phyloP scores from a whole-genome alignment of 2,888 invertebrate genomes.

The Drosophila hamatofila region DNA sequence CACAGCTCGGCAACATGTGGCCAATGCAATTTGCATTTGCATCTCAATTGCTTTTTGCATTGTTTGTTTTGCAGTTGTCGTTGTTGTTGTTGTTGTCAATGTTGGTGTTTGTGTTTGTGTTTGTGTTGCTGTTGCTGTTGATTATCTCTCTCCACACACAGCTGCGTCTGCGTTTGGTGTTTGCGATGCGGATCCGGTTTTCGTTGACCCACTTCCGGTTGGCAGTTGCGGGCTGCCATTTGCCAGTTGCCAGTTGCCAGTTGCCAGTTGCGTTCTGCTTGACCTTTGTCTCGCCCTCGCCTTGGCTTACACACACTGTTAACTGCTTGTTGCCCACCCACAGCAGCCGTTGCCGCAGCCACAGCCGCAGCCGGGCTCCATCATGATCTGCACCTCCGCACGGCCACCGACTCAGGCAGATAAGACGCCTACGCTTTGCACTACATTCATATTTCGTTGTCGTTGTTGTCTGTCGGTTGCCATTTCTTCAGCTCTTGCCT shows the following conservation, averaged over 20 bases:
- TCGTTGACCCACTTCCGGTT: constrained; percentile 83
- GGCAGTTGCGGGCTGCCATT: constrained; percentile 52
- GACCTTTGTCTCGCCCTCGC: constrained; percentile 72
- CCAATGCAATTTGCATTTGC: constrained; percentile 79
- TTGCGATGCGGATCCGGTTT: constrained; percentile 78
- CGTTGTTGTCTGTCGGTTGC: constrained; percentile 24
- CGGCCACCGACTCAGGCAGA: constrained; percentile 14
- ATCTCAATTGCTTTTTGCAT: constrained; percentile 78
- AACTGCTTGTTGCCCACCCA: constrained; percentile 53
- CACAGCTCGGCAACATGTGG: constrained; percentile 49
- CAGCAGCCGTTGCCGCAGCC: constrained; percentile 19
- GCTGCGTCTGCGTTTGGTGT: constrained; percentile 67
- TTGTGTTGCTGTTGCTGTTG: constrained; percentile 29
- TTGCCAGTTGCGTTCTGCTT: constrained; percentile 53
- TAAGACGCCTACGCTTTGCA: constrained; percentile 74
- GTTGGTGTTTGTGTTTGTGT: constrained; percentile 29
- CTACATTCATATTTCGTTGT: constrained; percentile 69
- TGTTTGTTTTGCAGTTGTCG: constrained; percentile 61
- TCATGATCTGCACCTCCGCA: constrained; percentile 23
- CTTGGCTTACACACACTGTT: constrained; percentile 36
- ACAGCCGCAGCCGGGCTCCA: constrained; percentile 6
- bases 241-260: constrained; percentile 42
- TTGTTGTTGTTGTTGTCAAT: constrained; percentile 40
- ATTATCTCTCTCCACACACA: constrained; percentile 68
- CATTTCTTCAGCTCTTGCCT: constrained; percentile 41